Conservation (phyloP, 2,113 vertebrate species). For the Platysternon megacephalum region DNA sequence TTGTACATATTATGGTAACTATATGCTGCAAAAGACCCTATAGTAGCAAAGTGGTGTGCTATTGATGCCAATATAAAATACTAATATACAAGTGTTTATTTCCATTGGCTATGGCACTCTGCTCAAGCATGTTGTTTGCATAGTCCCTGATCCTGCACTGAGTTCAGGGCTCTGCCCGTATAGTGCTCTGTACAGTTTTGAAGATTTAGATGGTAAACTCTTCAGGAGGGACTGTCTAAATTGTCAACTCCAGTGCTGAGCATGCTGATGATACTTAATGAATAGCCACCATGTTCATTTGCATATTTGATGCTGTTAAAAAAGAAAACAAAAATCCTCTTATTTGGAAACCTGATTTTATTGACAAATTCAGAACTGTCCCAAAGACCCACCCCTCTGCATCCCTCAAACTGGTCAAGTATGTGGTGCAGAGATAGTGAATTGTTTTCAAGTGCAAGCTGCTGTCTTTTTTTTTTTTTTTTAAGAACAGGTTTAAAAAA, state of each 20-base stretch:
- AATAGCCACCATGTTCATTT: not conserved
- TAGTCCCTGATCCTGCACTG: not conserved
- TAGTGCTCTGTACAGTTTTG: not conserved
- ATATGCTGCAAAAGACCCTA: not conserved
- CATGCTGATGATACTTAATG: not conserved
- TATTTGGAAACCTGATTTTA: not conserved
- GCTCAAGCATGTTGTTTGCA: not conserved
- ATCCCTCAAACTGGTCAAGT: not conserved
- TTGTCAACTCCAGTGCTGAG: not conserved
- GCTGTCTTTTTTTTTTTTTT: too few relatives aligned
- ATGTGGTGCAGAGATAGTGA: not conserved
- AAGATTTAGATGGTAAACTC: not conserved
- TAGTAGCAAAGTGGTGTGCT: too few relatives aligned
- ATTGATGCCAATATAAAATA: not conserved
- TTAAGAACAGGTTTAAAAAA: too few relatives aligned
- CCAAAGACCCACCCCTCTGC: not conserved
- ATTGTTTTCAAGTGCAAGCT: not conserved
- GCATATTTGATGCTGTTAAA: not conserved
- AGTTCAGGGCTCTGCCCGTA: not conserved
- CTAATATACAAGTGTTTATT: not conserved
- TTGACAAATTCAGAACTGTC: not conserved
- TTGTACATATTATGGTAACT: not conserved
- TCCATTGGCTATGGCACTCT: not conserved
- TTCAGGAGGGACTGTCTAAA: not conserved
- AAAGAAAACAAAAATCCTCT: slow-evolving; percentile 12